These are phyloP conservation scores for Phyllotreta cruciferae DNA, from an alignment of 2,888 invertebrate genomes.

Conservation along the genomic window DNA sequence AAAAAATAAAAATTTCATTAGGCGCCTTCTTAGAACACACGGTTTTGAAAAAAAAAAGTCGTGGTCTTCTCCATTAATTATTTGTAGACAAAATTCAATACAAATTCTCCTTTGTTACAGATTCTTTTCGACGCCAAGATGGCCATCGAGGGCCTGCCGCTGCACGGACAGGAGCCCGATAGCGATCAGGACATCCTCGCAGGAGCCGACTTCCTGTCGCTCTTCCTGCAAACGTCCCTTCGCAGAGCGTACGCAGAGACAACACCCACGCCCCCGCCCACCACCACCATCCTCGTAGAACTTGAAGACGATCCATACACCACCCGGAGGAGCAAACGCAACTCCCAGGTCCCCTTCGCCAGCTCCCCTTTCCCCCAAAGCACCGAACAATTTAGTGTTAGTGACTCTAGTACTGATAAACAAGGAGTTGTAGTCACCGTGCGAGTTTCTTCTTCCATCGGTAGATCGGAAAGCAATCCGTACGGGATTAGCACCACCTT, in stretches of 20 bases:
- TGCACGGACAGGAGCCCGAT: constrained; percentile 55
- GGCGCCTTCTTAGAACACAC: too few relatives aligned
- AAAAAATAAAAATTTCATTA: too few relatives aligned
- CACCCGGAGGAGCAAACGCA: constrained; percentile 26
- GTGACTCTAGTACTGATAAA: constrained; percentile 37
- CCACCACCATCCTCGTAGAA: constrained; percentile 34
- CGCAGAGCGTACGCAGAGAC: constrained; percentile 43
- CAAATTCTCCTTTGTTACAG: constrained; percentile 48
- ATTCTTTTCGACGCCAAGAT: constrained; percentile 52
- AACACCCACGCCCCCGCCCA: constrained; percentile 32
- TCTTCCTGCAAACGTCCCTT: constrained; percentile 56
- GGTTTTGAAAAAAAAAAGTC: neutral
- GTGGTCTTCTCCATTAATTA: neutral
- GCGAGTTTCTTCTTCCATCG: constrained; percentile 63
- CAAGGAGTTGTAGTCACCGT: constrained; percentile 62
- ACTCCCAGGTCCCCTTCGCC: constrained; percentile 39
- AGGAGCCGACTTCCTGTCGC: constrained; percentile 61
- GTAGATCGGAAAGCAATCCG: constrained; percentile 48
- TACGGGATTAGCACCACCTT: constrained; percentile 2
- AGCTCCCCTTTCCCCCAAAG: constrained; percentile 39
- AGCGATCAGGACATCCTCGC: constrained; percentile 58
- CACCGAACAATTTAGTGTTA: constrained; percentile 33
- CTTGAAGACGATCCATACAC: constrained; percentile 25
- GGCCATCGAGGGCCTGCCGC: constrained; percentile 57
- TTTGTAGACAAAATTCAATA: neutral